Percentiles rank a stretch among this genome's conserved stretches.
Evolutionary conservation across 1,140 invertebrate species (phyloP).

Genomic region (Caenorhabditis inopinata): DNA sequence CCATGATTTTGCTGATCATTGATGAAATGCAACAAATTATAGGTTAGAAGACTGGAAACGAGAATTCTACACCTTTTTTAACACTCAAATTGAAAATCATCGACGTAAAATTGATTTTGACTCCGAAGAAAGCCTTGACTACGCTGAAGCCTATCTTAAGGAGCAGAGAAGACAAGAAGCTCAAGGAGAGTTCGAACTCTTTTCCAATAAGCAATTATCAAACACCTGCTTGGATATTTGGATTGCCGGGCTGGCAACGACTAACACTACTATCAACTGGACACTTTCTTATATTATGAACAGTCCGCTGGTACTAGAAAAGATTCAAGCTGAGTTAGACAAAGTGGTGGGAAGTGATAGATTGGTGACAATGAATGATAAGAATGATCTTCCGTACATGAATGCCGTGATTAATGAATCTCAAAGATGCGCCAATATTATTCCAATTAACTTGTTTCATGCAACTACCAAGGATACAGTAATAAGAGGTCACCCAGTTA

Average conservation of each 20-base stretch:
- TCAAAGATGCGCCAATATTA: slow-evolving; percentile 47
- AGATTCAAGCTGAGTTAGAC: slow-evolving; percentile 66
- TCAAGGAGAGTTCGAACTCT: slow-evolving; percentile 26
- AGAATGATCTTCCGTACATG: slow-evolving; percentile 41
- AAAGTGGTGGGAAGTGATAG: slow-evolving; percentile 57
- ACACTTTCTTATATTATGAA: slow-evolving; percentile 66
- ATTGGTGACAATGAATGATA: slow-evolving; percentile 57
- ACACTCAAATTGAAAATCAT: slow-evolving; percentile 43
- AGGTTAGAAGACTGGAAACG: not conserved
- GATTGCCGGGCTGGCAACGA: slow-evolving; percentile 67
- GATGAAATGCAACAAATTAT: not conserved
- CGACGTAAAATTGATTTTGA: slow-evolving; percentile 10
- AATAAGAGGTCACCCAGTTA: slow-evolving; percentile 71
- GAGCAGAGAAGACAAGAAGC: slow-evolving; percentile 38
- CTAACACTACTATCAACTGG: slow-evolving; percentile 67
- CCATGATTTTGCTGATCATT: too few relatives aligned
- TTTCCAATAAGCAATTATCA: slow-evolving; percentile 24
- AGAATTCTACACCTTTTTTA: slow-evolving; percentile 41
- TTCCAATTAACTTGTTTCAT: slow-evolving; percentile 41
- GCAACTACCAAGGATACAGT: slow-evolving; percentile 71
- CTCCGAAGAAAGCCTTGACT: slow-evolving; percentile 37
- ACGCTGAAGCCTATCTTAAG: slow-evolving; percentile 47
- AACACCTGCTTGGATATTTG: slow-evolving; percentile 59
- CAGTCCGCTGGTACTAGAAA: slow-evolving; percentile 61
- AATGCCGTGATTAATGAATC: slow-evolving; percentile 47